Percentiles rank a stretch among this genome's conserved stretches.
These are phyloP conservation scores for Pseudorectes ferrugineus DNA, from an alignment of 2,113 vertebrate genomes.

Conservation along the genomic window DNA sequence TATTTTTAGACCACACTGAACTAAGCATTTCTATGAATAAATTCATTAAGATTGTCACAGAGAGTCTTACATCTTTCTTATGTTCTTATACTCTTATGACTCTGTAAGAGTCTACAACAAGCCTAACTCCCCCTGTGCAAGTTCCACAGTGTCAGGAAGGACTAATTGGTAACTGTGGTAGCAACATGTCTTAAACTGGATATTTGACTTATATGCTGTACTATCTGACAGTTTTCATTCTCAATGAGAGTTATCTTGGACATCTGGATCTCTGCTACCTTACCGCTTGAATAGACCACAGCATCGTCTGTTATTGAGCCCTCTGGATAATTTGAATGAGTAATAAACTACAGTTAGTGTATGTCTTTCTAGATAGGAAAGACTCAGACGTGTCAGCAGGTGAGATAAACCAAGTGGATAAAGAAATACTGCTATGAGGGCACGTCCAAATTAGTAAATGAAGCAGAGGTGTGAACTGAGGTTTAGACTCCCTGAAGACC, in stretches of 20 bases:
- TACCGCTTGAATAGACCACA: background rate
- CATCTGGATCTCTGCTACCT: background rate
- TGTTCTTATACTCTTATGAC: background rate
- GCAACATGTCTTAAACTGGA: background rate
- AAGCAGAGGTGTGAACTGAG: background rate
- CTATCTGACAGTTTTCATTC: background rate
- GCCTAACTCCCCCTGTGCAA: background rate
- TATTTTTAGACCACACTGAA: background rate
- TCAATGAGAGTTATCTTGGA: background rate
- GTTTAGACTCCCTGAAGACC: background rate
- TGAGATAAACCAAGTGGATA: background rate
- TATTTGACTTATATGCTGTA: background rate
- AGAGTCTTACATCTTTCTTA: background rate
- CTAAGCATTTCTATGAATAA: background rate
- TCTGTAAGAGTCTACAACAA: background rate
- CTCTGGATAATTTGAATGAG: background rate
- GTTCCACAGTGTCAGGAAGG: background rate
- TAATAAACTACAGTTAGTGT: background rate
- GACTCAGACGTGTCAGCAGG: background rate
- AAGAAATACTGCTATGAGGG: background rate
- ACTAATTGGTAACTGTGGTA: background rate
- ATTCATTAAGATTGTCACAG: background rate
- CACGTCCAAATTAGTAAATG: background rate
- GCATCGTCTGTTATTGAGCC: fast-evolving
- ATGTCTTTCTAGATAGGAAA: background rate